These are phyloP conservation scores for Cyphomyrus discorhynchus DNA, from an alignment of 2,113 vertebrate species.

Conservation along the genomic window DNA sequence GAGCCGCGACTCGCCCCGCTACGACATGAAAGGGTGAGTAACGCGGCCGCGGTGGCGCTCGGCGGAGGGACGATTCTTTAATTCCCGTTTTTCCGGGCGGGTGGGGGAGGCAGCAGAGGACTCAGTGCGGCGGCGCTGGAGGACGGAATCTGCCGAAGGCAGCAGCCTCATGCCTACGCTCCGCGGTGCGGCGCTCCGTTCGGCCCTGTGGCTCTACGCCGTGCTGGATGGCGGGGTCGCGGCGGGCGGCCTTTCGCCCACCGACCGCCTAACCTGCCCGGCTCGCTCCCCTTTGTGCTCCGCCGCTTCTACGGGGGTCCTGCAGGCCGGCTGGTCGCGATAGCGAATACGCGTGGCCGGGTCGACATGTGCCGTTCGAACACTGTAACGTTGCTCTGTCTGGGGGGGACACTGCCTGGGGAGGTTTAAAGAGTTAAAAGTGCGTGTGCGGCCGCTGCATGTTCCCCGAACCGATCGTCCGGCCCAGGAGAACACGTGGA, in stretches of 20 bases:
- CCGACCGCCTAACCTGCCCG: not conserved
- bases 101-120: not conserved
- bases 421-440: not conserved
- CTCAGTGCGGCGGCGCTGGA: conserved; percentile 6
- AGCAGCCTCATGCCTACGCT: not conserved
- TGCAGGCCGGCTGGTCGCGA: not conserved
- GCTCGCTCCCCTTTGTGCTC: not conserved
- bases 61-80: conserved; percentile 52
- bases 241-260: not conserved
- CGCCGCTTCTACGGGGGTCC: not conserved
- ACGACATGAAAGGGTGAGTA: conserved; percentile 74
- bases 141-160: conserved; percentile 13
- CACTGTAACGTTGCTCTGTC: not conserved
- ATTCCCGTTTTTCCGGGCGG: conserved; percentile 34
- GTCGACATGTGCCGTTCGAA: not conserved
- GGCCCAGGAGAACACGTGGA: not conserved
- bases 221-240: too few species aligned
- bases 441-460: not conserved
- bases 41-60: conserved; percentile 36
- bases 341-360: not conserved
- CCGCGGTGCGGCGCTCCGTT: not conserved
- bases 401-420: not conserved
- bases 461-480: not conserved
- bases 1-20: conserved; percentile 47
- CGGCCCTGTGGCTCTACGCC: not conserved